phyloP scores from a whole-genome alignment of 2,113 vertebrate species.

The Thunnus thynnus region DNA sequence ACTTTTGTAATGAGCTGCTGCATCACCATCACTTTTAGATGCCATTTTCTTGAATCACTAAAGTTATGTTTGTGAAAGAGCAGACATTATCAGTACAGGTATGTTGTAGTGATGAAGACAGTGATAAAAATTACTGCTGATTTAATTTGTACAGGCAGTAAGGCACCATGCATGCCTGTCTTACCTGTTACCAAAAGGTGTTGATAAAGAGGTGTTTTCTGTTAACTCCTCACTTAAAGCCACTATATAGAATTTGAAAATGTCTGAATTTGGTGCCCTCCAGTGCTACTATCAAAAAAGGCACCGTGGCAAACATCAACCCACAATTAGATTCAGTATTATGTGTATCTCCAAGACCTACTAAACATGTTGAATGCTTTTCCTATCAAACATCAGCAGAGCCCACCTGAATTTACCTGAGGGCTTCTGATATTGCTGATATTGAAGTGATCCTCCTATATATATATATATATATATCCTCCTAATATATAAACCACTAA shows the following conservation, averaged over 20 bases:
- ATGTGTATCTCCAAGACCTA: not conserved
- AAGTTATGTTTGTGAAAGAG: too few relatives aligned
- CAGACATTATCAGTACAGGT: too few relatives aligned
- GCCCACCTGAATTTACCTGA: not conserved
- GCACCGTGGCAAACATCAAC: not conserved
- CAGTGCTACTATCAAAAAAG: slow-evolving; percentile 7
- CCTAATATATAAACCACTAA: too few relatives aligned
- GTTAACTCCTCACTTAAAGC: not conserved
- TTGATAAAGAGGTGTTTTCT: not conserved
- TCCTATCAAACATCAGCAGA: not conserved
- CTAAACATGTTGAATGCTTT: not conserved
- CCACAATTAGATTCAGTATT: not conserved
- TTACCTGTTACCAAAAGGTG: not conserved
- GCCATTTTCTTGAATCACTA: too few relatives aligned
- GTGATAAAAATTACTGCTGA: too few relatives aligned
- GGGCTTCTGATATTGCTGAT: too few relatives aligned
- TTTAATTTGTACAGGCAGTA: too few relatives aligned
- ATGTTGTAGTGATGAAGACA: too few relatives aligned
- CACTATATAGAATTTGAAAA: not conserved
- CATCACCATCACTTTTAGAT: too few relatives aligned
- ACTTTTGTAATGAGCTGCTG: too few relatives aligned
- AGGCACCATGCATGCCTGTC: not conserved
- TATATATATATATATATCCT: too few relatives aligned
- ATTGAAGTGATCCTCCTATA: too few relatives aligned
- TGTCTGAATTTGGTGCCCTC: slow-evolving; percentile 12